These are phyloP conservation scores for Drosophila dives DNA, from an alignment of 2,888 invertebrate genomes.

Conservation along the genomic window DNA sequence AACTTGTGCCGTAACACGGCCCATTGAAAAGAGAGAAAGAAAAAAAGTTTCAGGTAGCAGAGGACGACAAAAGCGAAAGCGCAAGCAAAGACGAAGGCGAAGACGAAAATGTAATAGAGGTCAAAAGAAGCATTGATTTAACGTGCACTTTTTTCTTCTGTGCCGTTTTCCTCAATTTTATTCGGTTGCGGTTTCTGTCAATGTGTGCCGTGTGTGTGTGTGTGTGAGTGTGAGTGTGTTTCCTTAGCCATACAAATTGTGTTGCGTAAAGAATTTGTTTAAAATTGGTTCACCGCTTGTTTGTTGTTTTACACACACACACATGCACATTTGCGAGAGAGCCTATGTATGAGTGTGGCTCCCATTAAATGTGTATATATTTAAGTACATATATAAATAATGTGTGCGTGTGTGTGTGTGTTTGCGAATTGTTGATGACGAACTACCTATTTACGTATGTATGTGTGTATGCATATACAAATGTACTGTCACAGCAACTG, in stretches of 20 bases:
- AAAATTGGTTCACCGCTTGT: slow-evolving; percentile 50
- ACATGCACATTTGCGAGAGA: slow-evolving; percentile 12
- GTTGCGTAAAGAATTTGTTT: slow-evolving; percentile 72
- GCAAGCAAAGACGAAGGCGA: slow-evolving; percentile 41
- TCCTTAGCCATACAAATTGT: slow-evolving; percentile 27
- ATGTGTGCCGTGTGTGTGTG: slow-evolving; percentile 25
- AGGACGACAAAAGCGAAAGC: slow-evolving; percentile 41
- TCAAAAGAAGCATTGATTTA: slow-evolving; percentile 82
- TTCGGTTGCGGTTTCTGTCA: slow-evolving; percentile 44
- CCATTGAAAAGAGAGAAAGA: slow-evolving; percentile 55
- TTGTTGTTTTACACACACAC: slow-evolving; percentile 46
- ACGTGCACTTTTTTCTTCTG: slow-evolving; percentile 61
- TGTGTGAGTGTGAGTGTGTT: slow-evolving; percentile 9
- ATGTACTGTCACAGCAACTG: slow-evolving; percentile 57
- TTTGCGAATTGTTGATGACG: slow-evolving; percentile 68
- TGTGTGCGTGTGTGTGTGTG: slow-evolving; percentile 40
- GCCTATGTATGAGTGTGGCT: slow-evolving; percentile 26
- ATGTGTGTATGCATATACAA: background rate
- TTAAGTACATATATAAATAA: slow-evolving; percentile 24
- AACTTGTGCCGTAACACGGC: slow-evolving; percentile 71
- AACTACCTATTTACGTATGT: slow-evolving; percentile 62
- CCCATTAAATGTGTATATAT: slow-evolving; percentile 33
- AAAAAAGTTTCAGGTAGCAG: slow-evolving; percentile 43
- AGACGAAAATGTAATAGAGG: slow-evolving; percentile 78
- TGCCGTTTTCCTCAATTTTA: slow-evolving; percentile 46